Conservation (phyloP, 2,113 vertebrate genomes). For the Cyprinus carpio region DNA sequence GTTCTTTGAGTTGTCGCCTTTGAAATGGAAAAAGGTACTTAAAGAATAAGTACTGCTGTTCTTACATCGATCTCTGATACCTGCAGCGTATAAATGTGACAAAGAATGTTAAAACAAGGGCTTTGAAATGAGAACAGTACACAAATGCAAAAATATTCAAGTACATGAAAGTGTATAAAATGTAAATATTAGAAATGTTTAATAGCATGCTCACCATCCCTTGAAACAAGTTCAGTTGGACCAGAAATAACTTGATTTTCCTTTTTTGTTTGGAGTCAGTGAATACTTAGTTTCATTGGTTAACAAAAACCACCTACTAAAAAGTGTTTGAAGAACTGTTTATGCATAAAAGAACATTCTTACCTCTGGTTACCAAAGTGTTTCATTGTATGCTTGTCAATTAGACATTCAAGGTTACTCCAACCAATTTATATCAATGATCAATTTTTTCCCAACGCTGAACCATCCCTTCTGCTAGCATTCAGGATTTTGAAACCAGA, state of each 20-base stretch:
- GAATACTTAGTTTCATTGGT: neutral
- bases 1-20: constrained; percentile 91
- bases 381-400: no score
- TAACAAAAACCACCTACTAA: neutral
- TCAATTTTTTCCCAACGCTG: neutral
- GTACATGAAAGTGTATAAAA: constrained; percentile 47
- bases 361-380: neutral
- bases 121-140: constrained; percentile 75
- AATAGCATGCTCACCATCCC: constrained; percentile 24
- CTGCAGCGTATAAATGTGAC: constrained; percentile 99
- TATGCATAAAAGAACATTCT: neutral
- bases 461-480: neutral
- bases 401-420: neutral
- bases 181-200: constrained; percentile 1
- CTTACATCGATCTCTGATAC: constrained; percentile 99
- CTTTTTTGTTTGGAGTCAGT: neutral
- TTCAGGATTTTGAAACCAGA: neutral
- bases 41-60: constrained; percentile 98
- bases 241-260: neutral
- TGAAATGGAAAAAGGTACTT: constrained; percentile 92
- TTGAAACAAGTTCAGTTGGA: constrained; percentile 15
- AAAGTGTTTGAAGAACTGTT: neutral
- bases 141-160: constrained; percentile 56
- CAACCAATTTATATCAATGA: neutral
- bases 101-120: constrained; percentile 97